Evolutionary conservation across 2,888 invertebrate species (phyloP), one percentile per base, ranked within the genome.

Genomic region (Pyrocoelia pectoralis): DNA sequence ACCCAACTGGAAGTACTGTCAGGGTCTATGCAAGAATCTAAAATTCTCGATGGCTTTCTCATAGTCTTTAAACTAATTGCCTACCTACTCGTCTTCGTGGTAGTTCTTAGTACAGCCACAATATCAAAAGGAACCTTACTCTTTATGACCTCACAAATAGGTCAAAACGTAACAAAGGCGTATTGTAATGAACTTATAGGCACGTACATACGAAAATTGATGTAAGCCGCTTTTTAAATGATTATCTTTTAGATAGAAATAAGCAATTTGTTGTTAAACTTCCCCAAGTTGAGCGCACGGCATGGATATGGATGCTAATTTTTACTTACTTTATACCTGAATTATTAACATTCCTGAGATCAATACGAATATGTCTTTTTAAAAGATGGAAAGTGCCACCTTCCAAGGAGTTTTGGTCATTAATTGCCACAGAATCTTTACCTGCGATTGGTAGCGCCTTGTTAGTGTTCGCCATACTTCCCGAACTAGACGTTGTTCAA

Each of bases 271-370:
- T 85, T 65, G 88, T 88, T 1, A 79, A 82, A 4, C 80, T 89
- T 17, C 84, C 90, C 0, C 82, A 86, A 64, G 85, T 86, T 71
- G 91, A 91, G 74, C 85, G 88, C 67, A 83, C 90, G 57, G 83
- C 87, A 46, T 94, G 94, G 94, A 87, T 92, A 10, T 95, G 94
- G 93, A 87, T 90, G 50, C 79, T 93, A 19, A 82, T 93, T 41
- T 87, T 93, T 70, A 88, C 89, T 15, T 93, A 92, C 76, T 83
- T 88, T 40, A 82, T 90, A 15, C 95, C 95, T 0, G 95, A 96
- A 82, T 62, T 89, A 0, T 88, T 92, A 10, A 87, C 88, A 6
- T 88, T 94, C 72, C 77, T 94, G 3, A 84, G 91, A 73, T 87
- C 92, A 10, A 74, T 87, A 13, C 85, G 92, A 73, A 88, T 91